A percentile compares a stretch with the other conserved stretches of the same genome.
Evolutionary conservation across 1,140 invertebrate species (phyloP).

Genomic region (Ceratina japonica): DNA sequence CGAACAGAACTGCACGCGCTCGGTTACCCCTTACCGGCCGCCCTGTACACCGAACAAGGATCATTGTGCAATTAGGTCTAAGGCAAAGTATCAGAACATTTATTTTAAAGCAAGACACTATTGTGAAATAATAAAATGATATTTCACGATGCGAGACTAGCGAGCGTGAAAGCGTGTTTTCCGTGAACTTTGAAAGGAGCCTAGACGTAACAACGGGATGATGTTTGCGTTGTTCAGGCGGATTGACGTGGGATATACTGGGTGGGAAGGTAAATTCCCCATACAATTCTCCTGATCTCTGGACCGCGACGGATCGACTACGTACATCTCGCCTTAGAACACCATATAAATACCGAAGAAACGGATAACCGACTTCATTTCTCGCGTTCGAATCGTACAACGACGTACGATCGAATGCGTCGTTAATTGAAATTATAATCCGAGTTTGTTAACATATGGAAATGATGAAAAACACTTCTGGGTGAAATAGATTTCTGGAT

Average conservation of each 20-base stretch:
- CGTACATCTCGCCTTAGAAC: not conserved
- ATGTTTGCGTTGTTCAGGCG: conserved; percentile 32
- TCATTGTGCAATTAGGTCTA: no score
- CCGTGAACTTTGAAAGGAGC: not conserved
- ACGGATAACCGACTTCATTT: conserved; percentile 33
- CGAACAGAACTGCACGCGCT: not conserved
- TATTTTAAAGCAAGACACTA: no score
- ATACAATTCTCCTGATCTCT: conserved; percentile 64
- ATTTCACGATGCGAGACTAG: no score
- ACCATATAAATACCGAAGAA: conserved; percentile 62
- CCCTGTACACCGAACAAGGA: no score
- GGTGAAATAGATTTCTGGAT: no score
- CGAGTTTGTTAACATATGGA: no score
- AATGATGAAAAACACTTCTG: no score
- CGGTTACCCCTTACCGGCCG: not conserved
- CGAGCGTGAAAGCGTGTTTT: no score
- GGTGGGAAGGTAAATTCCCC: conserved; percentile 62
- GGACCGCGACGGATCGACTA: conserved; percentile 49
- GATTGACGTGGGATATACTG: conserved; percentile 57
- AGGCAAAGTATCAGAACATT: no score
- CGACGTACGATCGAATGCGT: not conserved
- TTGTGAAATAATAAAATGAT: no score
- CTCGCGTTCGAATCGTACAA: not conserved
- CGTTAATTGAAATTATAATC: not conserved
- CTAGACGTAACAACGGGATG: not conserved